These are phyloP conservation scores for Enteromius argenteus DNA, from an alignment of 2,797 vertebrate species.

Conservation along the genomic window DNA sequence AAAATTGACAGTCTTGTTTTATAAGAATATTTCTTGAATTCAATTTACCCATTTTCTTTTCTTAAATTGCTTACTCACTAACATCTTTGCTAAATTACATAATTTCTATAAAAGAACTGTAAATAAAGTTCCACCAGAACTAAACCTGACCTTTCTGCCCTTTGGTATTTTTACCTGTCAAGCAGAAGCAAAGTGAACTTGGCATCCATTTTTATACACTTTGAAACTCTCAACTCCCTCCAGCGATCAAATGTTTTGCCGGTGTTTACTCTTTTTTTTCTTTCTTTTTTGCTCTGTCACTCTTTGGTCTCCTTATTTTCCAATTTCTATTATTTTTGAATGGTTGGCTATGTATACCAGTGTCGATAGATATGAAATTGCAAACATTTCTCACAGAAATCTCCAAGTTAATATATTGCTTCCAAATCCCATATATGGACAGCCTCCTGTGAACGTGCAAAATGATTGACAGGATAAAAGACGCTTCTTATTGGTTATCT, in stretches of 20 bases:
- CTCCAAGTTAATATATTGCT: neutral
- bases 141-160: neutral
- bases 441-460: neutral
- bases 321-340: neutral
- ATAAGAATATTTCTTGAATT: neutral
- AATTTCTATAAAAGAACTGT: neutral
- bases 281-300: neutral
- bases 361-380: neutral
- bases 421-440: neutral
- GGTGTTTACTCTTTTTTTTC: conserved; percentile 2
- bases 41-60: neutral
- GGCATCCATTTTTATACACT: neutral
- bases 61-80: neutral
- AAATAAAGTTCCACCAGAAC: neutral
- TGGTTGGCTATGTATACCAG: neutral
- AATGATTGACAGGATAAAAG: neutral
- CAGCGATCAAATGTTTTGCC: neutral
- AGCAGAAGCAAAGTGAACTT: neutral
- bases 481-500: neutral
- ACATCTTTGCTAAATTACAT: neutral
- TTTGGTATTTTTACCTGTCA: conserved; percentile 13
- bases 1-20: neutral
- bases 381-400: neutral
- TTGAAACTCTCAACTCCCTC: conserved; percentile 3
- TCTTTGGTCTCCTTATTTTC: neutral